Evolutionary conservation across 2,113 vertebrate genomes (phyloP).

Genomic region (Chitala chitala): DNA sequence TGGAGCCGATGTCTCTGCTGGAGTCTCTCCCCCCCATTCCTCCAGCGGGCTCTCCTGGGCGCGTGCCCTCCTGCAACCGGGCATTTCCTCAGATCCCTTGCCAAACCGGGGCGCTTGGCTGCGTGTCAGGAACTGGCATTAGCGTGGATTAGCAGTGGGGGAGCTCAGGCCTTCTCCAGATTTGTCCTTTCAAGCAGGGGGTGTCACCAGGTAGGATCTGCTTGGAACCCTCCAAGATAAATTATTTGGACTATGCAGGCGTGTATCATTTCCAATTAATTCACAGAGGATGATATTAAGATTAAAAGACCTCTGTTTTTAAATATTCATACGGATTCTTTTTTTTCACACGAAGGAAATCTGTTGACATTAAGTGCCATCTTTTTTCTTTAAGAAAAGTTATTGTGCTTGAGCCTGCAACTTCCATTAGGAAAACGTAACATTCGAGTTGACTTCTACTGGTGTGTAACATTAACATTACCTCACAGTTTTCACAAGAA

Average conservation of each 20-base stretch:
- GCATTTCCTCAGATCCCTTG: slow-evolving; percentile 47
- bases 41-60: slow-evolving; percentile 31
- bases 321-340: slow-evolving; percentile 9
- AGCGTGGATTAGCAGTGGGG: slow-evolving; percentile 47
- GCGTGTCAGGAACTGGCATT: slow-evolving; percentile 49
- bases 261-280: slow-evolving; percentile 26
- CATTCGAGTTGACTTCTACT: too few relatives aligned
- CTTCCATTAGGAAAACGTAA: neutral
- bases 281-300: slow-evolving; percentile 16
- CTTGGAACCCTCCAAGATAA: slow-evolving; percentile 34
- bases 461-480: too few relatives aligned
- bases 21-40: slow-evolving; percentile 18
- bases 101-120: slow-evolving; percentile 49
- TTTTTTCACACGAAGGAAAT: slow-evolving; percentile 4
- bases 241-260: slow-evolving; percentile 25
- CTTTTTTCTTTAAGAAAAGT: neutral
- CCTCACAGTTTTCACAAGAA: too few relatives aligned
- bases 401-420: neutral
- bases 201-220: slow-evolving; percentile 42
- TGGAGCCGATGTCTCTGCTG: slow-evolving; percentile 5
- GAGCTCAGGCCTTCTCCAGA: slow-evolving; percentile 40
- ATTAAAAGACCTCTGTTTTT: slow-evolving; percentile 7
- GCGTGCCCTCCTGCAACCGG: slow-evolving; percentile 35
- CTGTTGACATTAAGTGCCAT: neutral
- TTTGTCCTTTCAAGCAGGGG: slow-evolving; percentile 46